Evolutionary conservation across 23 tunicate genomes (phyloP).

Genomic region (Trididemnum clinides): DNA sequence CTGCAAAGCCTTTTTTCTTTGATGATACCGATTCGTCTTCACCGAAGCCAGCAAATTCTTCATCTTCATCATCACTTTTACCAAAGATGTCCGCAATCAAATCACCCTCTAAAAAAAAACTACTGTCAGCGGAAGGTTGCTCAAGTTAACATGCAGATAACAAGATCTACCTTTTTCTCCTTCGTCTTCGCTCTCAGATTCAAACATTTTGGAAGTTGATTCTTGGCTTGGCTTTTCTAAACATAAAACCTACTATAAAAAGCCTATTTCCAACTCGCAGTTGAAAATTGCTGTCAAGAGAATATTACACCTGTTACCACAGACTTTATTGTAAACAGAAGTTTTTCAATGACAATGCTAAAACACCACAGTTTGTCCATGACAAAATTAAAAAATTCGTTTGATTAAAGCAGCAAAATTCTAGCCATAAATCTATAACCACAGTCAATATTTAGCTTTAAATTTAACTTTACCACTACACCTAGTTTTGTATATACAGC

Average conservation of each 20-base stretch:
- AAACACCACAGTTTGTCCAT: too few relatives aligned
- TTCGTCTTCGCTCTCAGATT: constrained; percentile 82
- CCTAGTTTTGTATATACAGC: too few relatives aligned
- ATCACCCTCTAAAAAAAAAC: constrained; percentile 50
- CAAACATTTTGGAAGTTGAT: constrained; percentile 72
- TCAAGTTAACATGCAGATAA: background rate
- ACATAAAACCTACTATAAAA: background rate
- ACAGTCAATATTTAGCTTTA: too few relatives aligned
- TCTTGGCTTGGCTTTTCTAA: constrained; percentile 29
- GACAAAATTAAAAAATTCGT: too few relatives aligned
- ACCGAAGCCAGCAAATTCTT: constrained; percentile 85
- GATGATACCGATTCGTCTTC: constrained; percentile 52
- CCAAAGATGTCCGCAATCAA: constrained; percentile 91
- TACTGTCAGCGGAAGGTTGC: background rate
- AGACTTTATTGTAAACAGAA: too few relatives aligned
- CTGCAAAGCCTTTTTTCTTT: background rate
- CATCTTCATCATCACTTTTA: constrained; percentile 92
- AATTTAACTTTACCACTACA: too few relatives aligned
- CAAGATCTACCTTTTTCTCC: constrained; percentile 38
- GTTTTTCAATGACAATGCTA: too few relatives aligned
- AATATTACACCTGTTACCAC: too few relatives aligned
- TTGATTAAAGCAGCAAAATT: too few relatives aligned
- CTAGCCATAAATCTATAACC: too few relatives aligned
- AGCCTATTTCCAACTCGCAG: too few relatives aligned
- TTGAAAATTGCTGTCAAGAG: too few relatives aligned